phyloP scores from a whole-genome alignment of 1,140 invertebrate species.

The Sycobia sp. region DNA sequence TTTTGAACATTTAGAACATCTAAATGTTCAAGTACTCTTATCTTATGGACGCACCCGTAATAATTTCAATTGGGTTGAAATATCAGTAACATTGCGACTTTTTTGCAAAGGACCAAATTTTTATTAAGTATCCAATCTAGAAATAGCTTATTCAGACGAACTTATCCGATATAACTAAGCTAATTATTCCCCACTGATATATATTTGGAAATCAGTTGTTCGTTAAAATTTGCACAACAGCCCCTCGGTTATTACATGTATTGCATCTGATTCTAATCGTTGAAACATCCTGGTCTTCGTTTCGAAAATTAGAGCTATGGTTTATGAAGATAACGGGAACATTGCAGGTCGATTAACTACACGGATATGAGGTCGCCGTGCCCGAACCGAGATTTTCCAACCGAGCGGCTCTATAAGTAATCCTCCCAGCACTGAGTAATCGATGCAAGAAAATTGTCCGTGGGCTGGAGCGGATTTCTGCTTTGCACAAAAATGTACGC shows the following conservation, averaged over 20 bases:
- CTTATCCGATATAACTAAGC: too few species aligned
- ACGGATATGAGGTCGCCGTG: conserved; percentile 25
- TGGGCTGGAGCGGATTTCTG: background rate
- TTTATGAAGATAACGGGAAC: conserved; percentile 33
- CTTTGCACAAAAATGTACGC: background rate
- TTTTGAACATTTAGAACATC: too few species aligned
- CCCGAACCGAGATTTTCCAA: conserved; percentile 22
- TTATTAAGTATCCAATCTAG: too few species aligned
- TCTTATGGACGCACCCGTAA: too few species aligned
- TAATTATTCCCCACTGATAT: conserved; percentile 21
- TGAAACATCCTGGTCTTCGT: conserved; percentile 33
- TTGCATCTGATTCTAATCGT: too few species aligned
- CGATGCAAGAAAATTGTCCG: background rate
- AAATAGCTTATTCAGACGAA: background rate
- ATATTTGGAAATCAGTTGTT: background rate
- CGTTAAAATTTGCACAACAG: too few species aligned
- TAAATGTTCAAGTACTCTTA: too few species aligned
- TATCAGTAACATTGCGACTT: too few species aligned
- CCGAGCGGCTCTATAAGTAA: conserved; percentile 14
- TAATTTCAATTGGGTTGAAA: too few species aligned
- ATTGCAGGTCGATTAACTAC: conserved; percentile 40
- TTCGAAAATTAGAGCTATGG: conserved; percentile 27
- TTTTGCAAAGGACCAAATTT: too few species aligned
- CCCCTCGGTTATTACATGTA: too few species aligned
- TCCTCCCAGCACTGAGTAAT: conserved; percentile 15